Percentiles rank a stretch among this genome's conserved stretches.
phyloP scores from a whole-genome alignment of 2,888 invertebrate species.

The Spatulosminthurus flaviceps region DNA sequence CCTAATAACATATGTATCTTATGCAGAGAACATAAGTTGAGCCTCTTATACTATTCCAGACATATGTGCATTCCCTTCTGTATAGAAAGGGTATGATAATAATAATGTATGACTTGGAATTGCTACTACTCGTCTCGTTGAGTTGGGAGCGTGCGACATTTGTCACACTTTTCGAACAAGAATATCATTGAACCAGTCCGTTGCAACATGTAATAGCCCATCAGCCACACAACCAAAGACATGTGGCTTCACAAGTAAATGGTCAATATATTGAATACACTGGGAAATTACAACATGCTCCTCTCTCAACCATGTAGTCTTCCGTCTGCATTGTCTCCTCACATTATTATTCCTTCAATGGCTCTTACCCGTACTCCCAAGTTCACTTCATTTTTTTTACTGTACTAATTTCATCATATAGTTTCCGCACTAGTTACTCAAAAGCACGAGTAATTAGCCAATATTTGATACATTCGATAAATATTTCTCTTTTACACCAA shows the following conservation, averaged over 20 bases:
- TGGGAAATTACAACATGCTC: neutral
- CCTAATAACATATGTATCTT: no score
- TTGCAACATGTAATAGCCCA: conserved; percentile 4
- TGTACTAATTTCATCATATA: no score
- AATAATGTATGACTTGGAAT: conserved; percentile 2
- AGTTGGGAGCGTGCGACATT: conserved; percentile 23
- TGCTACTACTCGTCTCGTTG: neutral
- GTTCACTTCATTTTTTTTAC: no score
- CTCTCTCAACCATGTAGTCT: neutral
- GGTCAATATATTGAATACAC: conserved; percentile 8
- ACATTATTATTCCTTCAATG: neutral
- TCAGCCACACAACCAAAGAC: conserved; percentile 9
- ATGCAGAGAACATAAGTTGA: no score
- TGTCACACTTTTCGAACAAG: conserved; percentile 23
- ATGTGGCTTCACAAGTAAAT: conserved; percentile 13
- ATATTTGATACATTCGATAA: no score
- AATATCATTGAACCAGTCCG: neutral
- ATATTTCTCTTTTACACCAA: no score
- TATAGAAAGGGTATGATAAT: neutral
- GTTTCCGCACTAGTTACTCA: no score
- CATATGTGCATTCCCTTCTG: no score
- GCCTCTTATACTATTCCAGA: no score
- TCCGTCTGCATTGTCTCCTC: neutral
- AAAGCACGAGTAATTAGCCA: no score
- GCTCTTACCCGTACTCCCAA: no score